Evolutionary conservation across 2,797 vertebrate genomes (phyloP).

Genomic region (Muscicapa comitata): DNA sequence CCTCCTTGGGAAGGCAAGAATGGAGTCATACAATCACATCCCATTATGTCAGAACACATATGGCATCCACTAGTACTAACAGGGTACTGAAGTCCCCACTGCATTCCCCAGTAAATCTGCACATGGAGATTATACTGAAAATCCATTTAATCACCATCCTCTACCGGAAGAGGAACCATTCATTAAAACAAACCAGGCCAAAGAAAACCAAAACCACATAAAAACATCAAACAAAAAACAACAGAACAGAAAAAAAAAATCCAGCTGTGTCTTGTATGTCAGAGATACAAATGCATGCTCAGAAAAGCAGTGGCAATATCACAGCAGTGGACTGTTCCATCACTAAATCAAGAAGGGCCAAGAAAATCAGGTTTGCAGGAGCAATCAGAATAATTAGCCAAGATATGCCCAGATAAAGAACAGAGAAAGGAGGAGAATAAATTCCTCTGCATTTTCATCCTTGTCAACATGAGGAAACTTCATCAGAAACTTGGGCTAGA

Average conservation of each 20-base stretch:
- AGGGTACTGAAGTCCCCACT: neutral
- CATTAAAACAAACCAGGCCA: neutral
- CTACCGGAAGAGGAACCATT: rapidly evolving
- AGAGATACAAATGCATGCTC: neutral
- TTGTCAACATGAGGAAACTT: neutral
- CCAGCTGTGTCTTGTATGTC: neutral
- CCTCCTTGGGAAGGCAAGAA: neutral
- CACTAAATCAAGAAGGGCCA: neutral
- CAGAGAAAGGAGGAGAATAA: rapidly evolving
- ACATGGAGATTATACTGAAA: neutral
- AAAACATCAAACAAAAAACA: neutral
- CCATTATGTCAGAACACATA: neutral
- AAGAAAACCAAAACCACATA: neutral
- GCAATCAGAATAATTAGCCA: neutral
- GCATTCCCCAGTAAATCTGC: neutral
- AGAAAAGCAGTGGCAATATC: neutral
- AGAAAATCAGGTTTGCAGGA: neutral
- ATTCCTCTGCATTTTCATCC: neutral
- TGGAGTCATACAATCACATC: neutral
- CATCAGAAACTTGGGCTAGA: neutral
- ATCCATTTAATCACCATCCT: neutral
- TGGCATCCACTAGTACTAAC: neutral
- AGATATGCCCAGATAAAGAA: neutral
- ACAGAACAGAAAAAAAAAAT: neutral
- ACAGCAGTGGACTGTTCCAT: neutral